A percentile compares a stretch with the other conserved stretches of the same genome.
phyloP scores from a whole-genome alignment of 2,113 vertebrate species.

The Elgaria multicarinata region DNA sequence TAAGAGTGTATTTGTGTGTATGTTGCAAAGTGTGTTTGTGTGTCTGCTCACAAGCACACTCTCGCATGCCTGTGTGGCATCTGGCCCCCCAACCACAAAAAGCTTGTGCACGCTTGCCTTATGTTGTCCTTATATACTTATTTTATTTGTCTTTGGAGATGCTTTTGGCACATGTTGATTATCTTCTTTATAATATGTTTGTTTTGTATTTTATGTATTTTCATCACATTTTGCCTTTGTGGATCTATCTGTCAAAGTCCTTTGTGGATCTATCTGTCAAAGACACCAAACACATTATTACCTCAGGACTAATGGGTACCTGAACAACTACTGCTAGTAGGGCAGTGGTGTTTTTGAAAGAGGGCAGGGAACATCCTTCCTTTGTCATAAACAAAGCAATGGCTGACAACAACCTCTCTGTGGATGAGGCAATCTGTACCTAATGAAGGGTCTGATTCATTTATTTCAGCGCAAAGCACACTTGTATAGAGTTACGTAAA shows the following conservation, averaged over 20 bases:
- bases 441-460: neutral
- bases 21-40: too few relatives aligned
- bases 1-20: too few relatives aligned
- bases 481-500: neutral
- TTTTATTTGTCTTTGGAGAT: too few relatives aligned
- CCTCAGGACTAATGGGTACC: neutral
- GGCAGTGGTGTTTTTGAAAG: neutral
- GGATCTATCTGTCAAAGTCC: neutral
- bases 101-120: too few relatives aligned
- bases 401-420: neutral
- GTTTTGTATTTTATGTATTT: too few relatives aligned
- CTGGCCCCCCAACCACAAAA: too few relatives aligned
- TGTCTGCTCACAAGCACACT: too few relatives aligned
- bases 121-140: too few relatives aligned
- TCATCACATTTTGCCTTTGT: neutral
- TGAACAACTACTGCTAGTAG: neutral
- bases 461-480: neutral
- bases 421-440: neutral
- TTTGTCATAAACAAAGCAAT: neutral
- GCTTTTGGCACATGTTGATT: too few relatives aligned
- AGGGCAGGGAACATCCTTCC: neutral
- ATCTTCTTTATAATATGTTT: too few relatives aligned
- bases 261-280: neutral
- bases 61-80: too few relatives aligned
- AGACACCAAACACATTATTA: neutral